Percentiles rank a stretch among this genome's conserved stretches.
phyloP scores from a whole-genome alignment of 2,797 vertebrate species.

The Malurus leucopterus region DNA sequence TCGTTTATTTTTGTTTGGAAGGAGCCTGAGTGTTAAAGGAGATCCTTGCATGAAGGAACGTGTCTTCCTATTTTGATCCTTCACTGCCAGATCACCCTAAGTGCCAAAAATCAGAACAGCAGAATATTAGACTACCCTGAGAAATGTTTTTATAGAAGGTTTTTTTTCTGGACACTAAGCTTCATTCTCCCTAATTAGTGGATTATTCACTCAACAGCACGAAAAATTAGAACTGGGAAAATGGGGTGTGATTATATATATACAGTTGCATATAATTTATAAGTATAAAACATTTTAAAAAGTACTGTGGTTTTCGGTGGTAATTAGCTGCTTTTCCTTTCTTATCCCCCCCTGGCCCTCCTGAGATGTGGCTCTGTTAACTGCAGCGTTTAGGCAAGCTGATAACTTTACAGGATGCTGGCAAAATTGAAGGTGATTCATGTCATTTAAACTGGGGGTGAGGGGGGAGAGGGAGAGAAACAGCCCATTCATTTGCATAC shows the following conservation, averaged over 20 bases:
- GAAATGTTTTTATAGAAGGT: background rate
- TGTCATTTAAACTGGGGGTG: background rate
- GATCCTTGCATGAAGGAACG: background rate
- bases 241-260: background rate
- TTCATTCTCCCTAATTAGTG: background rate
- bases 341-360: background rate
- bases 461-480: background rate
- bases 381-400: background rate
- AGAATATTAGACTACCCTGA: background rate
- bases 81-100: background rate
- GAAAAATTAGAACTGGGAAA: background rate
- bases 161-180: background rate
- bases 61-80: background rate
- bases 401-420: constrained; percentile 11
- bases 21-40: background rate
- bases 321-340: background rate
- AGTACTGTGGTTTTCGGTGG: background rate
- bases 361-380: background rate
- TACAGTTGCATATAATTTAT: background rate
- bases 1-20: background rate
- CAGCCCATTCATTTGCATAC: background rate
- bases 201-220: background rate
- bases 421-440: constrained; percentile 44
- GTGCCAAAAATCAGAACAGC: background rate
- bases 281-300: background rate